Conservation (phyloP, 2,797 vertebrate species). For the Rhynchotus rufescens region DNA sequence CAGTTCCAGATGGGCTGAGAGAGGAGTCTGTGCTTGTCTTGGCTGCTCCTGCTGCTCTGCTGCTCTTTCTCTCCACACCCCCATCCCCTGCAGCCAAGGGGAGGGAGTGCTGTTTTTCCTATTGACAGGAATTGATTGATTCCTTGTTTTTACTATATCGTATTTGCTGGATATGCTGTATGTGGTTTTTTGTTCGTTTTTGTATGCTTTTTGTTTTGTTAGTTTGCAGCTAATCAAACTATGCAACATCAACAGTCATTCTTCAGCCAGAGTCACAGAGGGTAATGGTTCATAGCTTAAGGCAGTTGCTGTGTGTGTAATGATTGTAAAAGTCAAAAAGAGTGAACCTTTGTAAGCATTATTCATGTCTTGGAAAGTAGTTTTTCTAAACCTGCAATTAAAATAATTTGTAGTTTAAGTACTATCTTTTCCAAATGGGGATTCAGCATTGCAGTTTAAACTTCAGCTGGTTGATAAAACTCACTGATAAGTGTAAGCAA, state of each 20-base stretch:
- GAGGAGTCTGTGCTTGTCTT: neutral
- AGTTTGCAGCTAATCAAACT: too few species aligned
- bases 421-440: neutral
- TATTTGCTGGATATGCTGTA: too few species aligned
- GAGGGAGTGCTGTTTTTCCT: too few species aligned
- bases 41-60: neutral
- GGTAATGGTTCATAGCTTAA: neutral
- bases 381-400: neutral
- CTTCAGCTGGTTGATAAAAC: neutral
- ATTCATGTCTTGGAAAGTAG: neutral
- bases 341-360: neutral
- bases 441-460: neutral
- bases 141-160: too few species aligned
- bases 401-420: neutral
- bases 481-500: neutral
- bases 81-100: too few species aligned
- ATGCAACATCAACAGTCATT: too few species aligned
- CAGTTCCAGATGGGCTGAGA: neutral
- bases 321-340: neutral
- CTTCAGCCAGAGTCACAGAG: neutral
- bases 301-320: neutral
- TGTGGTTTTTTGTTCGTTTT: too few species aligned
- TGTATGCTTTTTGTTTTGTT: too few species aligned
- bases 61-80: neutral
- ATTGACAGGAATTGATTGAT: too few species aligned